Conservation (phyloP, 2,113 vertebrate genomes). For the Erythrocercus mccallii region DNA sequence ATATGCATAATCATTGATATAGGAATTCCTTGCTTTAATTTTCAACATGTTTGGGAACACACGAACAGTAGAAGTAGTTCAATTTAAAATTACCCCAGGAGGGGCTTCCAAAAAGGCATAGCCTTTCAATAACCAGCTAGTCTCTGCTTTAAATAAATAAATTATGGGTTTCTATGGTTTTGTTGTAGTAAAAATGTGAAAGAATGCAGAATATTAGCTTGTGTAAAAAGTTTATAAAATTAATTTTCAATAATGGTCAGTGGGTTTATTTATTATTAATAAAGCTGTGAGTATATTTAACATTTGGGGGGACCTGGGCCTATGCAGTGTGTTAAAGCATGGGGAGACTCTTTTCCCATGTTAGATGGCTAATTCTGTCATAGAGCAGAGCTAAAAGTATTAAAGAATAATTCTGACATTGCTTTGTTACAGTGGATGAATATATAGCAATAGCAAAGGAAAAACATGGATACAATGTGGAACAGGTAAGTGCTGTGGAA, state of each 20-base stretch:
- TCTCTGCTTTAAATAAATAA: background rate
- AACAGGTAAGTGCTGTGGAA: slow-evolving; percentile 82
- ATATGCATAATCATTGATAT: background rate
- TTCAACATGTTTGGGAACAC: background rate
- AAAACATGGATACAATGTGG: slow-evolving; percentile 97
- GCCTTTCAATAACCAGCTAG: background rate
- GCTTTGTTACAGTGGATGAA: slow-evolving; percentile 90
- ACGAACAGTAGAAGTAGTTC: background rate
- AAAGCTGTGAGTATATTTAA: background rate
- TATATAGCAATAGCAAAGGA: slow-evolving; percentile 98
- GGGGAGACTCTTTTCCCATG: background rate
- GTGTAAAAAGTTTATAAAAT: background rate
- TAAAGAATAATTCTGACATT: slow-evolving; percentile 52
- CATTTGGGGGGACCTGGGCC: background rate
- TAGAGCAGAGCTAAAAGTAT: background rate
- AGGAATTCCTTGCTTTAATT: background rate
- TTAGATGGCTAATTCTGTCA: background rate
- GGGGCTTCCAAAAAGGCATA: background rate
- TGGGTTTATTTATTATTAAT: background rate
- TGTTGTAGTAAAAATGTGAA: background rate
- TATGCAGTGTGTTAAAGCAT: background rate
- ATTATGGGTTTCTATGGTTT: background rate
- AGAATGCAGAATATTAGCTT: background rate
- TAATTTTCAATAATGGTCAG: background rate
- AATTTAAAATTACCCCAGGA: background rate